These are phyloP conservation scores for Diadumene lineata DNA, from an alignment of 92 coral and sea anemone species.

Conservation along the genomic window DNA sequence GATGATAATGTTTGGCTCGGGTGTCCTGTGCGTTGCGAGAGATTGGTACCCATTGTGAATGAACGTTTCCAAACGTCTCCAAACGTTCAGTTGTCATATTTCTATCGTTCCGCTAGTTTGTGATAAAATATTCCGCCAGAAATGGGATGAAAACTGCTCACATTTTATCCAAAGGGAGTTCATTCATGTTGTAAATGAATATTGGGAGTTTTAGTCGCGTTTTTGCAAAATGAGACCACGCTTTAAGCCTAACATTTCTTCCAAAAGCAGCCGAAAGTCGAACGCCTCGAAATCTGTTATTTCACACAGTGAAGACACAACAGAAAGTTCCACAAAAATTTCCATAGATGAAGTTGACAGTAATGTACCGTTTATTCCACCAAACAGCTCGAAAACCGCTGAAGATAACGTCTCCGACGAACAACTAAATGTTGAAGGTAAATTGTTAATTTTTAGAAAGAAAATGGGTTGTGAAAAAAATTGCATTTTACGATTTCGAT, in stretches of 20 bases:
- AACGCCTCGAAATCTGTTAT: neutral
- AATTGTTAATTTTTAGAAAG: too few relatives aligned
- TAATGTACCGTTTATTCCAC: slow-evolving; percentile 19
- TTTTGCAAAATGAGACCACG: slow-evolving; percentile 46
- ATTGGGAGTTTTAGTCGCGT: neutral
- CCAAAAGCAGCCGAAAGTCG: slow-evolving; percentile 37
- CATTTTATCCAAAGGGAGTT: neutral
- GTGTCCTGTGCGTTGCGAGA: slow-evolving; percentile 9
- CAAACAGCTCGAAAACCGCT: slow-evolving; percentile 25
- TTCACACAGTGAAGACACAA: neutral
- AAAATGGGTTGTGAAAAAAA: too few relatives aligned
- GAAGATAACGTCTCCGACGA: neutral
- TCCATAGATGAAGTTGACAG: slow-evolving; percentile 1
- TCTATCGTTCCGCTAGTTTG: neutral
- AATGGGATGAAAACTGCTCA: slow-evolving; percentile 8
- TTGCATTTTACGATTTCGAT: too few relatives aligned
- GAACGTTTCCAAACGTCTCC: slow-evolving; percentile 10
- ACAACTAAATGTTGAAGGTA: neutral
- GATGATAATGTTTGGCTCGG: too few relatives aligned
- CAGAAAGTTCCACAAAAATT: neutral
- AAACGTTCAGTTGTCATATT: neutral
- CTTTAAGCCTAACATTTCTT: slow-evolving; percentile 50
- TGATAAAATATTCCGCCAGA: neutral
- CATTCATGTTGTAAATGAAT: neutral
- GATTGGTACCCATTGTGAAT: neutral